Percentiles rank a stretch among this genome's conserved stretches.
These are phyloP conservation scores for Scylla paramamosain DNA, from an alignment of 1,140 invertebrate genomes.

Conservation along the genomic window DNA sequence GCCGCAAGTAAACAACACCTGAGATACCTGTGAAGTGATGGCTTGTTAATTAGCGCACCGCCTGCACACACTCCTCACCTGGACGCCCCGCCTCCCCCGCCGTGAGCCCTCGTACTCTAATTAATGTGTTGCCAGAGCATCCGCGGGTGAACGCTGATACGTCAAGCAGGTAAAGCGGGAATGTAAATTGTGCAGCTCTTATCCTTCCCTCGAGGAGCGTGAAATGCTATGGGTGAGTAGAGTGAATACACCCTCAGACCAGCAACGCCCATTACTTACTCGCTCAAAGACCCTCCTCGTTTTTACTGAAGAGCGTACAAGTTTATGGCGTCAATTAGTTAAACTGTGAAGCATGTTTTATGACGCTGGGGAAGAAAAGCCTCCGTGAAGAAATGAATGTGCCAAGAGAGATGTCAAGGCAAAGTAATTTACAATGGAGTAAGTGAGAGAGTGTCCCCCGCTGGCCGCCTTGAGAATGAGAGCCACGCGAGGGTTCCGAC, in stretches of 20 bases:
- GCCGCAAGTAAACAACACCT: not conserved
- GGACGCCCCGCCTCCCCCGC: not conserved
- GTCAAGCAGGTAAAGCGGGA: not conserved
- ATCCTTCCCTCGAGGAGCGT: not conserved
- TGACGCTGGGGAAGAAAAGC: not conserved
- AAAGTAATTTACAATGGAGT: slow-evolving; percentile 1
- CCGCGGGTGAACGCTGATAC: not conserved
- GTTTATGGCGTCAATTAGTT: not conserved
- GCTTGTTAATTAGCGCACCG: slow-evolving; percentile 8
- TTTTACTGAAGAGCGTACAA: not conserved
- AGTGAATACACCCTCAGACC: not conserved
- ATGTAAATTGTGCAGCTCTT: slow-evolving; percentile 12
- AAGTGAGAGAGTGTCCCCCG: not conserved
- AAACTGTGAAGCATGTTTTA: not conserved
- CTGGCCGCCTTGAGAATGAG: not conserved
- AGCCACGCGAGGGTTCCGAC: not conserved
- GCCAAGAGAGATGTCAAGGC: not conserved
- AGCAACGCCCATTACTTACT: not conserved
- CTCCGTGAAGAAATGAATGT: not conserved
- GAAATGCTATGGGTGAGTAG: not conserved
- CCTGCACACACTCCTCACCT: not conserved
- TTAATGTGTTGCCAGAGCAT: not conserved
- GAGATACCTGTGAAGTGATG: slow-evolving; percentile 12
- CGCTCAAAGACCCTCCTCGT: too few relatives aligned
- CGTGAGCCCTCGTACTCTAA: not conserved